Evolutionary conservation across 2,888 invertebrate genomes (phyloP).

Genomic region (Caenorhabditis zanzibari): DNA sequence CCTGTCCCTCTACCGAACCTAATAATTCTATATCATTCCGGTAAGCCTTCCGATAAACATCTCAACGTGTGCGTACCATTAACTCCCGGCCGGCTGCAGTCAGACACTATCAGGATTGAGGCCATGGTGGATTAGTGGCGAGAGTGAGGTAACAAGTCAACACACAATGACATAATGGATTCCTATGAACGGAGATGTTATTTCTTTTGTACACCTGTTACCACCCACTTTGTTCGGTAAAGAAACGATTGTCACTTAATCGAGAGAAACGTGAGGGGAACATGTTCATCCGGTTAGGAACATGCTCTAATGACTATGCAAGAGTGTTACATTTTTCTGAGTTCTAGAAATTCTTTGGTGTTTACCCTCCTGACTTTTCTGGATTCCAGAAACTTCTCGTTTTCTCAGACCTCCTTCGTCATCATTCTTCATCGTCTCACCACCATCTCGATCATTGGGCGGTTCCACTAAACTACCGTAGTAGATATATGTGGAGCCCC

Average conservation of each 20-base stretch:
- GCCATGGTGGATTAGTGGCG: slow-evolving; percentile 56
- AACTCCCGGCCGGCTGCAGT: slow-evolving; percentile 18
- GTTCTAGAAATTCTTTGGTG: too few relatives aligned
- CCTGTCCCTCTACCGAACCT: slow-evolving; percentile 26
- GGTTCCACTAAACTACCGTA: slow-evolving; percentile 44
- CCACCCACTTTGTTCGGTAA: slow-evolving; percentile 44
- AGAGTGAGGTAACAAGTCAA: slow-evolving; percentile 61
- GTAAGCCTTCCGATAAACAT: slow-evolving; percentile 58
- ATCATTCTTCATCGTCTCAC: slow-evolving; percentile 1
- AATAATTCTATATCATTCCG: slow-evolving; percentile 24
- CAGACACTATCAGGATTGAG: slow-evolving; percentile 51
- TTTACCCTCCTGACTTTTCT: too few relatives aligned
- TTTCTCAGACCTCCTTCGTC: not conserved
- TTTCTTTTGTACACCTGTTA: slow-evolving; percentile 59
- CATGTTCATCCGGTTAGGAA: slow-evolving; percentile 3
- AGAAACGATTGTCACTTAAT: slow-evolving; percentile 50
- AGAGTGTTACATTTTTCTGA: not conserved
- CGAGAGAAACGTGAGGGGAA: not conserved
- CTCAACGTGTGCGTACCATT: slow-evolving; percentile 39
- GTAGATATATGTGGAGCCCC: slow-evolving; percentile 31
- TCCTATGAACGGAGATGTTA: slow-evolving; percentile 29
- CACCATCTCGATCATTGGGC: slow-evolving; percentile 35
- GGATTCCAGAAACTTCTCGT: too few relatives aligned
- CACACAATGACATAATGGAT: slow-evolving; percentile 56
- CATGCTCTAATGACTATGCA: not conserved